Base-by-base conservation (phyloP, 2,113 vertebrate species). In the Nicator chloris region DNA sequence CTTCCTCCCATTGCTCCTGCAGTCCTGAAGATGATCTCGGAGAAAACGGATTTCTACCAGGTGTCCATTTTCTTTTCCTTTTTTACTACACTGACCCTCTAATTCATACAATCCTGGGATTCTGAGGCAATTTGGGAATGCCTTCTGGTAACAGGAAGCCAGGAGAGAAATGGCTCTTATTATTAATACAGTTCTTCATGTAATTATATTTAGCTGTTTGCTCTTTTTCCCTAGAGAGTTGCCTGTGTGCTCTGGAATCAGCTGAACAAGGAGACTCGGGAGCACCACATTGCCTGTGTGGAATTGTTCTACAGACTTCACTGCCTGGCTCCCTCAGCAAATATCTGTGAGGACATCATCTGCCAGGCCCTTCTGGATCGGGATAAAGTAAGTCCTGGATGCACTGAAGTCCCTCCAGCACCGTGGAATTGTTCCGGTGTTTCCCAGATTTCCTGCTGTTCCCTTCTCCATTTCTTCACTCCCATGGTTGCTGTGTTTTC, bases 291-390 rank as follows among this genome's bases (percentile, higher is more conserved):
- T 92, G 98, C 98, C 82, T 99, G 98, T 10, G 99, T 99, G 79
- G 99, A 99, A 60, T 97, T 99, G 31, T 99, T 99, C 96, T 99
- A 99, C 96, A 98, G 98, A 57, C 98, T 99, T 23, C 99, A 99
- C 96, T 99, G 99, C 97, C 97, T 99, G 97, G 99, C 99, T 54
- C 99, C 99, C 1, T 98, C 99, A 2, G 98, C 98, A 31, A 98
- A 96, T 88, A 97, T 99, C 97, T 99, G 99, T 7, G 99, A 99
- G 93, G 99, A 99, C 94, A 99, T 99, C 90, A 98, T 99, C 97
- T 99, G 99, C 96, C 98, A 99, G 4, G 98, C 99, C 1, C 97
- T 99, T 20, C 73, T 99, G 95, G 98, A 99, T 94, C 95, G 91
- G 39, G 98, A 99, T 95, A 99, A 99, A 98, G 99, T 99, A 35